Percentiles rank a stretch among this genome's conserved stretches.
phyloP scores from a whole-genome alignment of 2,113 vertebrate genomes.

The Callipepla squamata region DNA sequence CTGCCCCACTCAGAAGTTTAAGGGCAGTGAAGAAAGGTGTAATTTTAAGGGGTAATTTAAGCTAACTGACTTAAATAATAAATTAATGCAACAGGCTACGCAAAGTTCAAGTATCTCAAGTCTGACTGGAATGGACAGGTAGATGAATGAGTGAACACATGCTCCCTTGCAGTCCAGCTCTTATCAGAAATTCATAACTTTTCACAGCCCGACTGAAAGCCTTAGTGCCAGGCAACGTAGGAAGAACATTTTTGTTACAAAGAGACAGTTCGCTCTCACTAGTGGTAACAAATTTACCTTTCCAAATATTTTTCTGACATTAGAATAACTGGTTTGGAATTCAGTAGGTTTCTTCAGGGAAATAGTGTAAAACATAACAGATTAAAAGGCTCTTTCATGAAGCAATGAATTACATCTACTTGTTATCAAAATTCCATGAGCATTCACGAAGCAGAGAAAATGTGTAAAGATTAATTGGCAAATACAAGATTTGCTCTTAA shows the following conservation, averaged over 20 bases:
- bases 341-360: neutral
- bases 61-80: neutral
- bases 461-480: constrained; percentile 45
- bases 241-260: neutral
- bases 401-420: neutral
- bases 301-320: neutral
- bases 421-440: neutral
- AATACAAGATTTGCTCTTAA: constrained; percentile 17
- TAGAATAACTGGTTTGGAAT: neutral
- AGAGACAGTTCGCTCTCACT: neutral
- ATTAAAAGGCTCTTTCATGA: constrained; percentile 15
- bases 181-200: neutral
- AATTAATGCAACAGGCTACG: no score
- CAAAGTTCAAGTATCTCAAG: neutral
- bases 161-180: neutral
- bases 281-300: neutral
- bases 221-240: neutral
- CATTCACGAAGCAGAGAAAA: neutral
- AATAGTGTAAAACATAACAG: neutral
- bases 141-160: neutral
- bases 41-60: neutral
- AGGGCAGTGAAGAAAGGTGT: neutral
- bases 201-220: neutral
- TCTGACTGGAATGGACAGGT: neutral
- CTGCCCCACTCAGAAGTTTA: neutral